phyloP scores from a whole-genome alignment of 2,888 invertebrate genomes.

The Campoplex nolae region DNA sequence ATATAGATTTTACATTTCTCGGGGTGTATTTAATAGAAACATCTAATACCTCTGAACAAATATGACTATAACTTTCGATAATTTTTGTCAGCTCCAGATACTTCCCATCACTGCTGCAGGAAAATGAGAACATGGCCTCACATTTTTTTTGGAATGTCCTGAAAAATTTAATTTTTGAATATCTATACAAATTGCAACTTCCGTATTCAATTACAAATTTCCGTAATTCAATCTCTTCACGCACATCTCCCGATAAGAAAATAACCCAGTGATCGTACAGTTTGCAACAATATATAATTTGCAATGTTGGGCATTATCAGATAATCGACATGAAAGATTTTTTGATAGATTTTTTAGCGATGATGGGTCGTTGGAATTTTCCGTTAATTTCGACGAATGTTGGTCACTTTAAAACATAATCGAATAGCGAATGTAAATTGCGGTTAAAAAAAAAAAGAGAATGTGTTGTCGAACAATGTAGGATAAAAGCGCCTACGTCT shows the following conservation, averaged over 20 bases:
- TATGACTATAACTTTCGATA: neutral
- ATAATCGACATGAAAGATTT: neutral
- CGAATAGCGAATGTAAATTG: neutral
- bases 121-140: neutral
- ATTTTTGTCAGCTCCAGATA: neutral
- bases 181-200: neutral
- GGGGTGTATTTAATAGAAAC: neutral
- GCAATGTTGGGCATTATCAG: neutral
- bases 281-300: no score
- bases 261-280: no score
- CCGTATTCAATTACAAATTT: no score
- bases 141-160: slow-evolving; percentile 3
- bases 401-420: neutral
- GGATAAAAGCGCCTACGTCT: slow-evolving; percentile 18
- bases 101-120: neutral
- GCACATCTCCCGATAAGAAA: no score
- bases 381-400: neutral
- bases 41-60: neutral
- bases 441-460: neutral
- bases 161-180: neutral
- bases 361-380: neutral
- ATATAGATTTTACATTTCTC: no score
- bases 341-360: neutral
- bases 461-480: neutral
- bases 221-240: no score